A percentile compares a stretch with the other conserved stretches of the same genome.
phyloP scores from a whole-genome alignment of 1,140 invertebrate species.

The Drosophila auraria region DNA sequence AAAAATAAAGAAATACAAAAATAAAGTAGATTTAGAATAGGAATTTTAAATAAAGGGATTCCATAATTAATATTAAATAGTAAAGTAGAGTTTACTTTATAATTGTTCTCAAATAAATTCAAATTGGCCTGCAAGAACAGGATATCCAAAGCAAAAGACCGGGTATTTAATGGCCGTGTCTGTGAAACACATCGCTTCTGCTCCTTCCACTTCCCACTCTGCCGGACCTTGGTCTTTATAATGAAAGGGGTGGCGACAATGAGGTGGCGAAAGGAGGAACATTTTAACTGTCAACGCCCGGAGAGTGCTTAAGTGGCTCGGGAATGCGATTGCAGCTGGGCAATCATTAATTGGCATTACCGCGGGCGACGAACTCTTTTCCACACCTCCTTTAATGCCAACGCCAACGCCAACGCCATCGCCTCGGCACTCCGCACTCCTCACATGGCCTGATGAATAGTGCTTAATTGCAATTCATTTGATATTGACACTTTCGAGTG shows the following conservation, averaged over 20 bases:
- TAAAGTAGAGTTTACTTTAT: too few species aligned
- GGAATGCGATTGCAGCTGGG: slow-evolving; percentile 44
- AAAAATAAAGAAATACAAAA: too few species aligned
- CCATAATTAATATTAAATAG: too few species aligned
- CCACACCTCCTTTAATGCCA: slow-evolving; percentile 12
- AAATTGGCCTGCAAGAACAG: too few species aligned
- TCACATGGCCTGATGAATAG: slow-evolving; percentile 63
- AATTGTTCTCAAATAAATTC: neutral
- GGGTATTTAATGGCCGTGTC: neutral
- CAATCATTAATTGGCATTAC: slow-evolving; percentile 68
- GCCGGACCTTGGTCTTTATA: slow-evolving; percentile 21
- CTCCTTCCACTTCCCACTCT: neutral
- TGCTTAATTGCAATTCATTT: slow-evolving; percentile 76
- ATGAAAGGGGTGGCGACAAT: slow-evolving; percentile 12
- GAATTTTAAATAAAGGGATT: too few species aligned
- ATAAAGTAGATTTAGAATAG: too few species aligned
- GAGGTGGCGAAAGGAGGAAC: slow-evolving; percentile 31
- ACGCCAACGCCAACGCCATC: too few species aligned
- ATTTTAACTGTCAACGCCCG: slow-evolving; percentile 71
- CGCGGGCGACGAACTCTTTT: slow-evolving; percentile 36
- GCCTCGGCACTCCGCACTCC: neutral
- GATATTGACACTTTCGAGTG: slow-evolving; percentile 75
- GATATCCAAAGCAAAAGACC: neutral
- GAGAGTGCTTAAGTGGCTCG: slow-evolving; percentile 49
- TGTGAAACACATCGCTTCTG: neutral